phyloP scores from a whole-genome alignment of 2,888 invertebrate species.

The Nymphalis c-album region DNA sequence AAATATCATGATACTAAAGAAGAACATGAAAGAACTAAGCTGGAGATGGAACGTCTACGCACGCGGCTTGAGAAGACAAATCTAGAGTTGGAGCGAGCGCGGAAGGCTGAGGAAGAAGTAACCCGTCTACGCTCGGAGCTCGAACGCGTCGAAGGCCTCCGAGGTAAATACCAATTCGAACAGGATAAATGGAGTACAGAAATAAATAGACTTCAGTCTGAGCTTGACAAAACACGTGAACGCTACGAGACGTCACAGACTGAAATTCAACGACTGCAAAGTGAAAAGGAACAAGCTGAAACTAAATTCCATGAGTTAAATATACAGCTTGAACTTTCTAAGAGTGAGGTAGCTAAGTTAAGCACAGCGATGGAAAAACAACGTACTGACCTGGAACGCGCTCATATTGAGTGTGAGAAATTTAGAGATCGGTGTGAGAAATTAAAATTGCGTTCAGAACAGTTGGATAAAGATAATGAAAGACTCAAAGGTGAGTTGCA shows the following conservation, averaged over 20 bases:
- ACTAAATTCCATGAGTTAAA: slow-evolving; percentile 87
- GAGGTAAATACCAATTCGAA: slow-evolving; percentile 82
- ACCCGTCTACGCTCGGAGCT: slow-evolving; percentile 85
- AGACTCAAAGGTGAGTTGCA: slow-evolving; percentile 74
- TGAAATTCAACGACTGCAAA: slow-evolving; percentile 86
- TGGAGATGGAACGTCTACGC: slow-evolving; percentile 90
- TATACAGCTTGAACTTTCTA: slow-evolving; percentile 89
- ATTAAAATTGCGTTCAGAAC: slow-evolving; percentile 86
- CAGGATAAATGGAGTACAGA: slow-evolving; percentile 81
- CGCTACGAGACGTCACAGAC: slow-evolving; percentile 87
- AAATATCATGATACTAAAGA: slow-evolving; percentile 90
- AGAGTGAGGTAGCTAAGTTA: slow-evolving; percentile 88
- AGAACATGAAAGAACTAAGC: slow-evolving; percentile 88
- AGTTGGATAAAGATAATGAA: slow-evolving; percentile 83
- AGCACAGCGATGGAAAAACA: slow-evolving; percentile 89
- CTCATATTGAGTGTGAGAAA: slow-evolving; percentile 94
- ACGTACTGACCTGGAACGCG: slow-evolving; percentile 89
- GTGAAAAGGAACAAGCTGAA: slow-evolving; percentile 86
- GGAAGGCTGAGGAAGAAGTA: slow-evolving; percentile 86
- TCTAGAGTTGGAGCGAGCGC: slow-evolving; percentile 88
- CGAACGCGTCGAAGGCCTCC: slow-evolving; percentile 87
- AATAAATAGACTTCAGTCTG: slow-evolving; percentile 89
- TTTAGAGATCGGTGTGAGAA: slow-evolving; percentile 93
- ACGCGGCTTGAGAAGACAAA: slow-evolving; percentile 90
- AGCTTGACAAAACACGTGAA: slow-evolving; percentile 88